These are phyloP conservation scores for Drosophila picticornis DNA, from an alignment of 2,888 invertebrate genomes.

Conservation along the genomic window DNA sequence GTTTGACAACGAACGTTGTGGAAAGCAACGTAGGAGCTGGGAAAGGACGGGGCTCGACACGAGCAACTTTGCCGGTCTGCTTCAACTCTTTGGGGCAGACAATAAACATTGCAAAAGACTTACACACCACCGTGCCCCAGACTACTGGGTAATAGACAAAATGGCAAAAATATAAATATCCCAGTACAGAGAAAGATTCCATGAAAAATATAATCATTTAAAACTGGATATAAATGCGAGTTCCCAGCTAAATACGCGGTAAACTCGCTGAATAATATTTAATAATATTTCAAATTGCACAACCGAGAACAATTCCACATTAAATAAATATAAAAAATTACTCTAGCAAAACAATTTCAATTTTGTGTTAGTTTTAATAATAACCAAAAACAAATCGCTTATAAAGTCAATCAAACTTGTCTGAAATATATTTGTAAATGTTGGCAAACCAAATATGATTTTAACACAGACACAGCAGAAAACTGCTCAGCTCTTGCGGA, in stretches of 20 bases:
- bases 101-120: neutral
- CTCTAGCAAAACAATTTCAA: neutral
- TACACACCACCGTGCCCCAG: neutral
- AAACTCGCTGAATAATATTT: neutral
- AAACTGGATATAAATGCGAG: neutral
- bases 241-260: neutral
- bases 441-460: slow-evolving; percentile 55
- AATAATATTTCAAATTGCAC: neutral
- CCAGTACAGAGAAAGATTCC: neutral
- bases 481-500: slow-evolving; percentile 53
- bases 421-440: slow-evolving; percentile 1
- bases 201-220: neutral
- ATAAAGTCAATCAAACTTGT: neutral
- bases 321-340: neutral
- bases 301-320: neutral
- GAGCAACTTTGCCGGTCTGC: slow-evolving; percentile 20
- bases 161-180: neutral
- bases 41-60: slow-evolving; percentile 6
- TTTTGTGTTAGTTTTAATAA: neutral
- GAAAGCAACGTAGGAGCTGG: slow-evolving; percentile 57
- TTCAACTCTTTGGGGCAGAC: slow-evolving; percentile 1
- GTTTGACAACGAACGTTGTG: slow-evolving; percentile 47
- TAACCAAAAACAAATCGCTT: neutral
- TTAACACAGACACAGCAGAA: slow-evolving; percentile 21
- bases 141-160: neutral